Conservation (phyloP, 2,797 vertebrate species). For the Bradypodion ventrale region DNA sequence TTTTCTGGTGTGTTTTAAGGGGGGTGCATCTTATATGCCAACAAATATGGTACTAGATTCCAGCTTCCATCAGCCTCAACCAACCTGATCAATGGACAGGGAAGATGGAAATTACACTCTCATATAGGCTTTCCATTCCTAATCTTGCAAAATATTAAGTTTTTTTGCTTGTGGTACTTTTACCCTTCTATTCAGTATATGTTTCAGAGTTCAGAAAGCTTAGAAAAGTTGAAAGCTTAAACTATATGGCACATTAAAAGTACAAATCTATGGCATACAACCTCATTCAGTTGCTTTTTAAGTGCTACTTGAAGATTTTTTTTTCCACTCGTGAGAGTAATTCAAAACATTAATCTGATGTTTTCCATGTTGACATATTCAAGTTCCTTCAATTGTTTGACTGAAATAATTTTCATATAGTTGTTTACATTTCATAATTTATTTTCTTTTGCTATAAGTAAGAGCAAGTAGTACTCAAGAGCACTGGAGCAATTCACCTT, state of each 20-base stretch:
- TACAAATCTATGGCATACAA: background rate
- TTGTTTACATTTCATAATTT: background rate
- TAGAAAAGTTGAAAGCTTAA: background rate
- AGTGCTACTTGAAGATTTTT: background rate
- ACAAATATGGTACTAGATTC: too few relatives aligned
- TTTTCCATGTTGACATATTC: background rate
- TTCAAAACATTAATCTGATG: background rate
- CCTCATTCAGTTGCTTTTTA: background rate
- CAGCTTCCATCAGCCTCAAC: too few relatives aligned
- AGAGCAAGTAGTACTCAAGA: background rate
- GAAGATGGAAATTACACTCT: too few relatives aligned
- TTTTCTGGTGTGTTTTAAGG: too few relatives aligned
- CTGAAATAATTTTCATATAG: background rate
- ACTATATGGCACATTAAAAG: background rate
- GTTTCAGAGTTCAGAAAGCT: background rate
- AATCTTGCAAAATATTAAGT: background rate
- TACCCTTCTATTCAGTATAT: background rate
- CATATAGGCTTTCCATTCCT: too few relatives aligned
- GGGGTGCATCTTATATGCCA: too few relatives aligned
- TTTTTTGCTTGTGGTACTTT: background rate
- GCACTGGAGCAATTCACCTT: background rate
- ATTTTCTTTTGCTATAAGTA: background rate
- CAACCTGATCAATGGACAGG: too few relatives aligned
- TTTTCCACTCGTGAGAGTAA: background rate
- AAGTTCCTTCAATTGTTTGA: background rate